Conservation (phyloP, 1,140 invertebrate species). For the Bombus waltoni region DNA sequence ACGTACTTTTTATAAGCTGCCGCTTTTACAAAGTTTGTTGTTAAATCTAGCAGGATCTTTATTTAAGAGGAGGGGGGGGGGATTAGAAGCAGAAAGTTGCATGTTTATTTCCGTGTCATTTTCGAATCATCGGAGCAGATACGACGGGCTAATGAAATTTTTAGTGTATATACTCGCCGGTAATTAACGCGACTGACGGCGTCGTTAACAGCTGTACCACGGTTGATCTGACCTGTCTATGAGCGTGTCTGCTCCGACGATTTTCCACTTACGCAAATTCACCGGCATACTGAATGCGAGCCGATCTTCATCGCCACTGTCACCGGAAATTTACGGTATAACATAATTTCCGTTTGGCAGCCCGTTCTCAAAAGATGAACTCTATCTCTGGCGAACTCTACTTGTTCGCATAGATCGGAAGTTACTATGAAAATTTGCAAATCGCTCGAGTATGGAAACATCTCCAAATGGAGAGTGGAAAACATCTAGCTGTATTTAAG, state of each 20-base stretch:
- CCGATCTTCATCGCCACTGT: conserved; percentile 24
- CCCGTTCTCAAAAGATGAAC: conserved; percentile 15
- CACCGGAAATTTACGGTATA: conserved; percentile 59
- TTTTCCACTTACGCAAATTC: conserved; percentile 58
- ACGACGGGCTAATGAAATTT: neutral
- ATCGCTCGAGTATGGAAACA: neutral
- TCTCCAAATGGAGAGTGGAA: too few relatives aligned
- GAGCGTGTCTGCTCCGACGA: conserved; percentile 3
- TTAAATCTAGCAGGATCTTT: neutral
- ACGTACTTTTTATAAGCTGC: too few relatives aligned
- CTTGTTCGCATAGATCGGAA: neutral
- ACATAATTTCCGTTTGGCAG: conserved; percentile 58
- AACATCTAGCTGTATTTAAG: neutral
- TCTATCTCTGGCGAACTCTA: neutral
- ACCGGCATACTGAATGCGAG: conserved; percentile 6
- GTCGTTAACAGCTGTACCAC: conserved; percentile 17
- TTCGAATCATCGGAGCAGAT: neutral
- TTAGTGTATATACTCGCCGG: neutral
- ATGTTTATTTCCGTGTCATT: neutral
- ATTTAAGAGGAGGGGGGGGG: neutral
- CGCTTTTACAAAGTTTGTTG: neutral
- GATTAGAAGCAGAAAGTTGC: neutral
- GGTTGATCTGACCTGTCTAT: neutral
- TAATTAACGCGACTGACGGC: neutral
- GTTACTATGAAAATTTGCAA: conserved; percentile 29